Evolutionary conservation across 2,797 vertebrate species (phyloP).

Genomic region (Acanthiza pusilla): DNA sequence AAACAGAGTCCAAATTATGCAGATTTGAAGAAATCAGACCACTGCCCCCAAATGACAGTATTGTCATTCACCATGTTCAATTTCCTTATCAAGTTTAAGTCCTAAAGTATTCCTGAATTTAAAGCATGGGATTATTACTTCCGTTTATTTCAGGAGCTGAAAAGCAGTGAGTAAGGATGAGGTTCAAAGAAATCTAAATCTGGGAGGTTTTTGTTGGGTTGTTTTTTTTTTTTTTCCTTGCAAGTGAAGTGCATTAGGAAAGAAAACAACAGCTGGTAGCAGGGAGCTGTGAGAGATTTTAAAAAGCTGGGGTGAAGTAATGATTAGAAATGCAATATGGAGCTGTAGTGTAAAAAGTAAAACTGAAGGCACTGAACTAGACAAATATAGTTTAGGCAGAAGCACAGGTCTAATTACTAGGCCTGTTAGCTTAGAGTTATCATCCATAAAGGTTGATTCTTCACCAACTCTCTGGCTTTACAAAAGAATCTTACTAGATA

Average conservation of each 20-base stretch:
- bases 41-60: not conserved
- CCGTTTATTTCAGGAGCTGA: conserved; percentile 30
- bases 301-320: conserved; percentile 58
- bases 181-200: conserved; percentile 30
- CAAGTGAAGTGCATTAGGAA: conserved; percentile 61
- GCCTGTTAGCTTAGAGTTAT: not conserved
- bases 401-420: conserved; percentile 17
- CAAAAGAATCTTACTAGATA: not conserved
- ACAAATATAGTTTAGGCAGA: conserved; percentile 29
- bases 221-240: not conserved
- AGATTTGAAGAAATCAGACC: not conserved
- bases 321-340: conserved; percentile 65
- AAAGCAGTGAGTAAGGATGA: conserved; percentile 37
- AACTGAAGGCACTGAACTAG: not conserved
- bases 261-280: conserved; percentile 73
- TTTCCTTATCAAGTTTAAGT: not conserved
- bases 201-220: not conserved
- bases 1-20: not conserved
- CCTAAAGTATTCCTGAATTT: not conserved
- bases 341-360: conserved; percentile 33
- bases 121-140: not conserved
- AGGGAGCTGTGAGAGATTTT: conserved; percentile 57
- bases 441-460: not conserved
- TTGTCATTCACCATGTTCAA: not conserved
- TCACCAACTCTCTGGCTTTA: not conserved